Conservation (phyloP, 2,888 invertebrate species). For the Dascillus cervinus region DNA sequence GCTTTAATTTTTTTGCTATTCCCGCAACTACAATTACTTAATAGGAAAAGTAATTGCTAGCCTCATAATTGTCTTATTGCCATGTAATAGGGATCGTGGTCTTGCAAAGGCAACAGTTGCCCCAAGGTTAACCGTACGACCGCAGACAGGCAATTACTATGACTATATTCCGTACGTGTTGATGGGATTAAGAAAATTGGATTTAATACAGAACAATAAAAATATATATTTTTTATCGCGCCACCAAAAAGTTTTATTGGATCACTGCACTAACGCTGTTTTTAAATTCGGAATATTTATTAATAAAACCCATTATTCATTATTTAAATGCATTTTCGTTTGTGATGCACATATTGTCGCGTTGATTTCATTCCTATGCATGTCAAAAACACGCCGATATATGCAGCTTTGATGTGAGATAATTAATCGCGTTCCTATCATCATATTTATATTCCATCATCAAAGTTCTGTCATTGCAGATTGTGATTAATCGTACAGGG, state of each 20-base stretch:
- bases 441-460: slow-evolving; percentile 35
- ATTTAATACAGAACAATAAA: too few species aligned
- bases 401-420: slow-evolving; percentile 32
- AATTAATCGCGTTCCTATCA: slow-evolving; percentile 35
- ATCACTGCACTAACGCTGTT: too few species aligned
- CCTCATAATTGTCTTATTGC: too few species aligned
- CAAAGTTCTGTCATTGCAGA: slow-evolving; percentile 32
- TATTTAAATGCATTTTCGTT: slow-evolving; percentile 13
- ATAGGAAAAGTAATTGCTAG: too few species aligned
- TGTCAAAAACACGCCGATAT: slow-evolving; percentile 21
- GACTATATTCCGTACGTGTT: slow-evolving; percentile 24
- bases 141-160: slow-evolving; percentile 35
- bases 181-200: too few species aligned
- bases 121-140: slow-evolving; percentile 33
- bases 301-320: slow-evolving; percentile 11
- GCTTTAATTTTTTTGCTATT: too few species aligned
- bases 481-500: slow-evolving; percentile 30
- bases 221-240: too few species aligned
- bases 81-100: too few species aligned
- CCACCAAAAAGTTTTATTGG: too few species aligned
- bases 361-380: slow-evolving; percentile 14
- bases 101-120: slow-evolving; percentile 31
- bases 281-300: too few species aligned
- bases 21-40: too few species aligned
- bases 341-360: slow-evolving; percentile 10